A percentile compares a stretch with the other conserved stretches of the same genome.
Evolutionary conservation across 2,888 invertebrate species (phyloP).

Genomic region (Argyra leucocephala): DNA sequence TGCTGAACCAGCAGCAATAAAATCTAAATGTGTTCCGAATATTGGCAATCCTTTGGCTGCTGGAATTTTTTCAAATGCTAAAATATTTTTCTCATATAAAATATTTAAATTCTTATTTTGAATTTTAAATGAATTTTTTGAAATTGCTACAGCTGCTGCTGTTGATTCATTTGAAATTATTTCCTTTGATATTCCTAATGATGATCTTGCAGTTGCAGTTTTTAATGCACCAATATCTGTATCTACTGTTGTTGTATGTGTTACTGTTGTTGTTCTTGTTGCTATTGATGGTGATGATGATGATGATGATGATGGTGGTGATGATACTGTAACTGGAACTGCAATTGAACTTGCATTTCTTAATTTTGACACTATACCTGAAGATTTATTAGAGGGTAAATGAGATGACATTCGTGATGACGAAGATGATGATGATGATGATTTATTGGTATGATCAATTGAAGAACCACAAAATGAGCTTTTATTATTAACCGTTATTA

Average conservation of each 20-base stretch:
- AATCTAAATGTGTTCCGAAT: conserved; percentile 48
- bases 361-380: background rate
- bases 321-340: background rate
- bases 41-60: conserved; percentile 46
- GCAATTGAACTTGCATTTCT: background rate
- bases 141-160: background rate
- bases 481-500: background rate
- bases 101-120: background rate
- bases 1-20: conserved; percentile 51
- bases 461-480: background rate
- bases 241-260: background rate
- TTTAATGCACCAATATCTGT: background rate
- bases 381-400: too few species aligned
- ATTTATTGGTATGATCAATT: background rate
- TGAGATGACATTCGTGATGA: too few species aligned
- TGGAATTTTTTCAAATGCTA: conserved; percentile 44
- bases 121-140: background rate
- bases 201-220: background rate
- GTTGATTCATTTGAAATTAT: background rate
- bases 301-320: background rate
- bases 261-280: background rate
- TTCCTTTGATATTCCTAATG: background rate
- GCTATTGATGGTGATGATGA: background rate
- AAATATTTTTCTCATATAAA: background rate
- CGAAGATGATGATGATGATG: too few species aligned